Percentiles rank a stretch among this genome's conserved stretches.
These are phyloP conservation scores for Crypturellus tataupa DNA, from an alignment of 2,797 vertebrate genomes.

Conservation along the genomic window DNA sequence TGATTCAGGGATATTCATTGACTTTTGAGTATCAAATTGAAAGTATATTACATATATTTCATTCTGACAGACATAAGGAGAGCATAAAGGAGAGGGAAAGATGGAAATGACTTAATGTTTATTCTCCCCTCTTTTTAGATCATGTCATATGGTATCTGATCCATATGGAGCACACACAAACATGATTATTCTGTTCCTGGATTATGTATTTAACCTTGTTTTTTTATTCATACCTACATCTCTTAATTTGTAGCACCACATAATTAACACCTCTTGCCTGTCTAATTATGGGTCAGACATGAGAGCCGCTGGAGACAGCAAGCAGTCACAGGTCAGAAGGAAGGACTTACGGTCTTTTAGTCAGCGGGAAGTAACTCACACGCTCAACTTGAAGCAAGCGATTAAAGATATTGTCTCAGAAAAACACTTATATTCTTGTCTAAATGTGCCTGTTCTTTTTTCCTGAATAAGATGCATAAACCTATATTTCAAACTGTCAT, in stretches of 20 bases:
- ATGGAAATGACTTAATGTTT: neutral
- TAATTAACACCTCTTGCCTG: neutral
- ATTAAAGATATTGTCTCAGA: neutral
- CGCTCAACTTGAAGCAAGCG: neutral
- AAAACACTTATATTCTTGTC: neutral
- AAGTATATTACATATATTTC: conserved; percentile 41
- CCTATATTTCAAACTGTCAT: neutral
- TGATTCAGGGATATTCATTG: neutral
- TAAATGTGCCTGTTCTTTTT: neutral
- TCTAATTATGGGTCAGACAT: neutral
- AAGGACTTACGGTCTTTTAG: neutral
- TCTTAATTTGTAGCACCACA: neutral
- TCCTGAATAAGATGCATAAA: neutral
- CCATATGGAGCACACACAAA: neutral
- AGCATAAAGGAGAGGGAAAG: neutral
- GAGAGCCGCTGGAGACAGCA: neutral
- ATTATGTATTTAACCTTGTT: neutral
- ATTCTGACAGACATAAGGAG: neutral
- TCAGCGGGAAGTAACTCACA: neutral
- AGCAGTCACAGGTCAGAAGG: neutral
- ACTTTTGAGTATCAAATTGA: conserved; percentile 43
- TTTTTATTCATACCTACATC: neutral
- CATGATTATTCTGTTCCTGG: neutral
- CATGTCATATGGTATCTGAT: neutral
- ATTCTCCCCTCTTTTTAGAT: neutral